Percentiles rank a stretch among this genome's conserved stretches.
Conservation (phyloP, 1,140 invertebrate species). For the Eriosoma lanigerum region DNA sequence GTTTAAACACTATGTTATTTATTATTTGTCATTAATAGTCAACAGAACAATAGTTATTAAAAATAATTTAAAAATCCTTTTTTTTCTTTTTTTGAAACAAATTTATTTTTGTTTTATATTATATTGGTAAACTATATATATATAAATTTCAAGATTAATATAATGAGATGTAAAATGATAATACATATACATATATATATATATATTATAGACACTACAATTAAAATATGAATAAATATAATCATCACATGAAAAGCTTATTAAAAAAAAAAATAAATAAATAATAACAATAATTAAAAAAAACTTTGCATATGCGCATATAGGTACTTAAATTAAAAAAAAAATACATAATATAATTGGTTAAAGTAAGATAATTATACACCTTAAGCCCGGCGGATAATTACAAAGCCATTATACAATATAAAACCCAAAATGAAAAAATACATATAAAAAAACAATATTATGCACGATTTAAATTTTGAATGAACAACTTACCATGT, state of each 20-base stretch:
- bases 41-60: not conserved
- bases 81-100: not conserved
- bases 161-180: not conserved
- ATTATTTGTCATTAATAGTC: not conserved
- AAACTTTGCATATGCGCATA: not conserved
- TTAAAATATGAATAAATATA: constrained; percentile 11
- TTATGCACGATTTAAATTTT: not conserved
- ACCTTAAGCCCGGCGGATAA: constrained; percentile 40
- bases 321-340: constrained; percentile 19
- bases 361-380: constrained; percentile 48
- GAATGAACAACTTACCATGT: constrained; percentile 7
- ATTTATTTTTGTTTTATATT: not conserved
- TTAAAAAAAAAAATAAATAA: constrained; percentile 7
- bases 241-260: not conserved
- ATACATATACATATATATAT: not conserved
- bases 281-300: constrained; percentile 28
- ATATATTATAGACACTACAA: constrained; percentile 13
- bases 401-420: constrained; percentile 22
- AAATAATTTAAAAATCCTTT: constrained; percentile 2
- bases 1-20: not conserved
- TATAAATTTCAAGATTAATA: not conserved
- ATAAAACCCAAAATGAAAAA: constrained; percentile 23
- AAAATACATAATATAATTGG: constrained; percentile 16
- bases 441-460: not conserved
- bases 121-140: constrained; percentile 36